Conservation (phyloP, 2,113 vertebrate genomes). For the Azemiops feae region DNA sequence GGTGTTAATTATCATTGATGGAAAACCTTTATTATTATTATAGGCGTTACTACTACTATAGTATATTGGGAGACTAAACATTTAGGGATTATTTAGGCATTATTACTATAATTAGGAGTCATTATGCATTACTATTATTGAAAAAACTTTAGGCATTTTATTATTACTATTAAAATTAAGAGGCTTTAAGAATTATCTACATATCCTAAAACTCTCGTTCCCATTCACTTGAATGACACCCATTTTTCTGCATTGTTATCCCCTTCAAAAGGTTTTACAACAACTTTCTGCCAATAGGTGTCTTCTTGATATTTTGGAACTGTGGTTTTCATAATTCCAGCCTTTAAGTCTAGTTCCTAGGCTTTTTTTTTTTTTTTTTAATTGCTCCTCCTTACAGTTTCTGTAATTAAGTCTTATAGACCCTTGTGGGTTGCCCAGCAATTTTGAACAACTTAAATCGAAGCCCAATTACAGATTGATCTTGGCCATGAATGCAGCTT, state of each 20-base stretch:
- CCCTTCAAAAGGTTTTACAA: not conserved
- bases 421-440: not conserved
- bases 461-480: not conserved
- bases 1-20: not conserved
- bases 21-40: not conserved
- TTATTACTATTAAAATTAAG: not conserved
- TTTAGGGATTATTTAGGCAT: not conserved
- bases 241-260: not conserved
- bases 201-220: not conserved
- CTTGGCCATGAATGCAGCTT: not conserved
- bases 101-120: not conserved
- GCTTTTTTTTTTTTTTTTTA: not conserved
- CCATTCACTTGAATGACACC: not conserved
- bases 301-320: not conserved
- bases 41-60: not conserved
- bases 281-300: not conserved
- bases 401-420: not conserved
- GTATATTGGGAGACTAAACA: not conserved
- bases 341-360: not conserved
- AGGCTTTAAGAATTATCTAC: not conserved
- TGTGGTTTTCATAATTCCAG: not conserved
- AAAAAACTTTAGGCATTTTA: not conserved
- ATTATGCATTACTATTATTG: not conserved
- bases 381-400: not conserved
- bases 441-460: not conserved